Base-by-base conservation (phyloP, 2,797 vertebrate species). In the Sebastes steindachneri region DNA sequence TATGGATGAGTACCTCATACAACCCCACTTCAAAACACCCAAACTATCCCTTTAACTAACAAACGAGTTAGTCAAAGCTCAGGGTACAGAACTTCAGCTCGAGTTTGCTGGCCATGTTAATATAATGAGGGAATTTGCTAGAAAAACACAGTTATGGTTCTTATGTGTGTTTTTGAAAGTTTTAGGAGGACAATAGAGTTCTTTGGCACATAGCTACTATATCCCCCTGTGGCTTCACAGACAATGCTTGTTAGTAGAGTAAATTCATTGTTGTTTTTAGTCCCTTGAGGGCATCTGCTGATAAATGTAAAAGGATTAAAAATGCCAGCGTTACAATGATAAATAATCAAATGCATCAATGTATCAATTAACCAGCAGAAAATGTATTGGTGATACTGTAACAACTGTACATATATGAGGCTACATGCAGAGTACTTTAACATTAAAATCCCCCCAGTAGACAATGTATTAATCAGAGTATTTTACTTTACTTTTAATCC, bases 281-380 rank as follows among this genome's bases (percentile, higher is more conserved):
- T 48, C 45, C 3, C 45, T 48, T 53, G 0, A n/a, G 0, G n/a
- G 4, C 48, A 53, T 53, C 0, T 53, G 4, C 9, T 53, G 3
- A 53, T 53, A 9, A n/a, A 51, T 0, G 19, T 51, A 51, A 51
- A 45, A 51, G 19, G 19, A 51, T 51, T 0, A 51, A 51, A 9
- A 51, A 53, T 53, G n/a, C 19, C 19, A 53, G 33, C 26, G 0
- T 45, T 48, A 12, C 1, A 4, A 14, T 35, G n/a, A 67, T 62
- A 15, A 28, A 9, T 26, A 12, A 60, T 60, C 12, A 25, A 59
- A 21, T 64, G 5, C 1, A 55, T 33, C 3, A n/a, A 3, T n/a
- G 3, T 53, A 31, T 23, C n/a, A 53, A 11, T 53, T 28, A 37
- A 53, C 1, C 7, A 19, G 45, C 12, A 51, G 28, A 33, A 15